Conservation (phyloP, 2,797 vertebrate species). For the Bradypodion ventrale region DNA sequence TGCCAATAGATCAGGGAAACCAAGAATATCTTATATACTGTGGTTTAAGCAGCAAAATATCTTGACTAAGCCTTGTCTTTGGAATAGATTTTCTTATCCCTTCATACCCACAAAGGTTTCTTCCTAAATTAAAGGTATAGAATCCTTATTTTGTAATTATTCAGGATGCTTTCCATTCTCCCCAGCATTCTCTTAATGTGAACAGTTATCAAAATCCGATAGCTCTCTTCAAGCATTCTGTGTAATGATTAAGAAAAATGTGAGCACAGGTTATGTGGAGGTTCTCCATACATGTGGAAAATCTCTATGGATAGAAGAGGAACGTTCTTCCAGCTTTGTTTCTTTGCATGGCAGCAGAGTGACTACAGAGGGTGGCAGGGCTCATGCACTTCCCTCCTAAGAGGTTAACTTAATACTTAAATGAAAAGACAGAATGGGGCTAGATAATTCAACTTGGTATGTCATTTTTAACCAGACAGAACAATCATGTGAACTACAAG, state of each 20-base stretch:
- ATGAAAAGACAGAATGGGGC: too few relatives aligned
- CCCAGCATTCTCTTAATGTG: not conserved
- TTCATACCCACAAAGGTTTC: not conserved
- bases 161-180: not conserved
- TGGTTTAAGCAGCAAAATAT: not conserved
- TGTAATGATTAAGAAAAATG: not conserved
- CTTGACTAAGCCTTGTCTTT: not conserved
- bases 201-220: not conserved
- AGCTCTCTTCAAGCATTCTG: not conserved
- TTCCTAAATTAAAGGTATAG: not conserved
- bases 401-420: too few relatives aligned
- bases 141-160: not conserved
- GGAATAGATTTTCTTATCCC: not conserved
- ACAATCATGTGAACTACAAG: conserved; percentile 5
- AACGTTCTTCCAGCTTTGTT: too few relatives aligned
- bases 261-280: not conserved
- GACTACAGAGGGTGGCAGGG: too few relatives aligned
- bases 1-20: not conserved
- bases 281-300: too few relatives aligned
- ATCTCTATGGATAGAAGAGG: too few relatives aligned
- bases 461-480: not conserved
- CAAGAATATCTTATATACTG: not conserved
- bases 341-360: too few relatives aligned
- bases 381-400: too few relatives aligned
- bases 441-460: not conserved